phyloP scores from a whole-genome alignment of 2,797 vertebrate genomes.

The Pitangus sulphuratus region DNA sequence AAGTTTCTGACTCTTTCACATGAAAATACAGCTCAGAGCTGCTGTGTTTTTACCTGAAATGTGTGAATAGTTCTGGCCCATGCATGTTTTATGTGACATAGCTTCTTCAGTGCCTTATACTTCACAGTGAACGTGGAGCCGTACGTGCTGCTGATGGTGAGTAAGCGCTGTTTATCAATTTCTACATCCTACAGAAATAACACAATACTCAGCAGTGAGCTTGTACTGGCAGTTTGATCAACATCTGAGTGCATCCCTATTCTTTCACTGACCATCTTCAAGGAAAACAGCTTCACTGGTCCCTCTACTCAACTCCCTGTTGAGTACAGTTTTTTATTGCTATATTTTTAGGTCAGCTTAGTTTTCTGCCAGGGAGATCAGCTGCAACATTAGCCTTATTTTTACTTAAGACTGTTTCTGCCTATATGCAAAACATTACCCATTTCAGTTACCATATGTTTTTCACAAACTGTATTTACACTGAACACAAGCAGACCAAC shows the following conservation, averaged over 20 bases:
- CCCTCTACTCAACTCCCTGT: background rate
- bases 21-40: background rate
- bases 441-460: background rate
- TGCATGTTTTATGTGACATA: conserved; percentile 79
- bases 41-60: conserved; percentile 79
- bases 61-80: conserved; percentile 90
- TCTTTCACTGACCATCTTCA: background rate
- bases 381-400: background rate
- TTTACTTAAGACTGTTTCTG: background rate
- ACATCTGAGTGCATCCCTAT: rapidly evolving
- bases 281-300: background rate
- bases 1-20: background rate
- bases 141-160: conserved; percentile 75
- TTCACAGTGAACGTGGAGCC: conserved; percentile 68
- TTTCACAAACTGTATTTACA: background rate
- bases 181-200: conserved; percentile 73
- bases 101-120: conserved; percentile 73
- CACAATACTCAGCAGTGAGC: background rate
- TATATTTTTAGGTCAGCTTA: background rate
- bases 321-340: background rate
- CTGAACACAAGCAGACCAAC: background rate
- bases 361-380: background rate
- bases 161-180: conserved; percentile 29
- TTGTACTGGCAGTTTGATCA: background rate
- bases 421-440: background rate